These are phyloP conservation scores for Eurytoma californica DNA, from an alignment of 2,888 invertebrate species.

Conservation along the genomic window DNA sequence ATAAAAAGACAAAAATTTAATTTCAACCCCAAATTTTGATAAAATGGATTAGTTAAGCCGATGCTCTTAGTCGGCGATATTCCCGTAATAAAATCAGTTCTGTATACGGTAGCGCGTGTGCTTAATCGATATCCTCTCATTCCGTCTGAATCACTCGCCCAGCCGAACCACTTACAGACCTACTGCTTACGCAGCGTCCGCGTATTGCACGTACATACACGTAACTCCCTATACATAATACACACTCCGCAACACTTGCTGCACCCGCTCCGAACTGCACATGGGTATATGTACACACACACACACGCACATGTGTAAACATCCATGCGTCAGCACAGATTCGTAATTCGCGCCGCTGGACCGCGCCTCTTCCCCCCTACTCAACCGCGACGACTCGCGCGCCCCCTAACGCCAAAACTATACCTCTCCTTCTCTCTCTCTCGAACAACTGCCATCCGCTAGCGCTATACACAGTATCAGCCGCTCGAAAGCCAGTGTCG, in stretches of 20 bases:
- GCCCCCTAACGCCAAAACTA: neutral
- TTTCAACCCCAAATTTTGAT: too few species aligned
- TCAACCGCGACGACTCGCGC: constrained; percentile 11
- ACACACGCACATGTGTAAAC: too few species aligned
- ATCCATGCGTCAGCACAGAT: neutral
- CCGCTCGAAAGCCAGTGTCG: neutral
- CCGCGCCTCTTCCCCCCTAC: constrained; percentile 6
- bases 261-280: too few species aligned
- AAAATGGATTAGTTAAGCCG: too few species aligned
- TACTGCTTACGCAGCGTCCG: too few species aligned
- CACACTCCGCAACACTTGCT: neutral
- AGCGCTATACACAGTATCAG: neutral
- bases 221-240: too few species aligned
- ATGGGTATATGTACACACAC: too few species aligned
- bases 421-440: neutral
- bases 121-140: constrained; percentile 28
- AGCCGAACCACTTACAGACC: neutral
- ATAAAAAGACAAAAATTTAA: too few species aligned
- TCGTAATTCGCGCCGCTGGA: constrained; percentile 38
- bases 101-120: neutral
- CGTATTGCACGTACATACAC: too few species aligned
- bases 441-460: too few species aligned
- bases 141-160: neutral
- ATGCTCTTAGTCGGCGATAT: too few species aligned
- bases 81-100: too few species aligned